These are phyloP conservation scores for Callithrix jacchus DNA, from an alignment of 2,113 vertebrate genomes.

Conservation along the genomic window DNA sequence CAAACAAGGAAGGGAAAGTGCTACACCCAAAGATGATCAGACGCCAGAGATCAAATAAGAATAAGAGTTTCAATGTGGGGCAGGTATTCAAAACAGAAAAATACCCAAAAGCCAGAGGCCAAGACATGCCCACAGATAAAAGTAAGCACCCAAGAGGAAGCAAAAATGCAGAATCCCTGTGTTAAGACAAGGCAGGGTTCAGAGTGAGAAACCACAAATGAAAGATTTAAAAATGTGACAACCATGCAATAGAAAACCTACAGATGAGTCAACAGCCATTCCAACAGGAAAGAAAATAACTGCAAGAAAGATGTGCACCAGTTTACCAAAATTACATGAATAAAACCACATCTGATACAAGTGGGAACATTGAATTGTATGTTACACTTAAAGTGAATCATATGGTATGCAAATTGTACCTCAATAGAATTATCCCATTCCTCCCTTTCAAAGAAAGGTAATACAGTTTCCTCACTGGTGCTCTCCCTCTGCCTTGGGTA, in stretches of 20 bases:
- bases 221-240: background rate
- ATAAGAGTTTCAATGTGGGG: background rate
- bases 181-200: background rate
- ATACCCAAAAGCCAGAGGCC: background rate
- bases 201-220: background rate
- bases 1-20: background rate
- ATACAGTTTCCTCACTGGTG: background rate
- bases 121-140: background rate
- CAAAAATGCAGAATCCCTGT: background rate
- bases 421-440: background rate
- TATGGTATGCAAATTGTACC: background rate
- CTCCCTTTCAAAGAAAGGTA: background rate
- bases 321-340: background rate
- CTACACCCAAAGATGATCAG: background rate
- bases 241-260: background rate
- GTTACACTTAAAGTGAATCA: background rate
- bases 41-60: background rate
- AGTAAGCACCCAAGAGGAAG: background rate
- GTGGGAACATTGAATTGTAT: background rate
- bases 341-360: background rate
- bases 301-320: background rate
- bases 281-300: background rate
- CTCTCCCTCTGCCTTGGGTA: background rate
- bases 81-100: background rate
- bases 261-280: background rate